phyloP scores from a whole-genome alignment of 1,140 invertebrate species.

The Pseudobourletiella spinata region DNA sequence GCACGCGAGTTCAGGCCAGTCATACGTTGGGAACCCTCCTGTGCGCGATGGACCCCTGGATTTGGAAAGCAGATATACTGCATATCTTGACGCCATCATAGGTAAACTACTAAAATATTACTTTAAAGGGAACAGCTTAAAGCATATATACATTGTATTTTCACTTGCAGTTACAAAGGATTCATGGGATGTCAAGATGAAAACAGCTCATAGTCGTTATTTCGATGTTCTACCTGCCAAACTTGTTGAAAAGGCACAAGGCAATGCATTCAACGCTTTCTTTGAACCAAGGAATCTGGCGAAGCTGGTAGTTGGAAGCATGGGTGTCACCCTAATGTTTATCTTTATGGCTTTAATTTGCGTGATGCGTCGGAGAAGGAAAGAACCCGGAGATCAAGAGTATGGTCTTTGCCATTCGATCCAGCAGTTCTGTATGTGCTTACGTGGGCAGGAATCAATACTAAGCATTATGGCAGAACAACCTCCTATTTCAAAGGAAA shows the following conservation, averaged over 20 bases:
- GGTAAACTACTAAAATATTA: no score
- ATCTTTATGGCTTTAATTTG: slow-evolving; percentile 58
- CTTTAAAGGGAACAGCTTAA: no score
- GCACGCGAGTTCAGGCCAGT: slow-evolving; percentile 4
- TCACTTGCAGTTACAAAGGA: neutral
- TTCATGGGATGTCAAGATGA: neutral
- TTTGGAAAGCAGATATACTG: slow-evolving; percentile 65
- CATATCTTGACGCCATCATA: slow-evolving; percentile 64
- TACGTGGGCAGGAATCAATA: slow-evolving; percentile 52
- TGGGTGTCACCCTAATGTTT: slow-evolving; percentile 55
- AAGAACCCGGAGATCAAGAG: slow-evolving; percentile 59
- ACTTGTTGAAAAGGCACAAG: neutral
- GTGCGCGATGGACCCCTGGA: slow-evolving; percentile 59
- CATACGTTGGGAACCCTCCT: neutral
- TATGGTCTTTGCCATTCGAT: slow-evolving; percentile 53
- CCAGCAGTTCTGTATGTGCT: slow-evolving; percentile 48
- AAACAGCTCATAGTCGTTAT: slow-evolving; percentile 30
- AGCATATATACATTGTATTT: no score
- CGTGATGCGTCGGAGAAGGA: slow-evolving; percentile 60
- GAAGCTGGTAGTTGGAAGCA: slow-evolving; percentile 43
- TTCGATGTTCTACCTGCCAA: slow-evolving; percentile 37
- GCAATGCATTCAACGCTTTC: neutral
- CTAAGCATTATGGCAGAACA: slow-evolving; percentile 65
- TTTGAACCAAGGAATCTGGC: no score
- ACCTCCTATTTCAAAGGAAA: slow-evolving; percentile 61